Base-by-base conservation (phyloP, 2,113 vertebrate species). In the Micromys minutus region DNA sequence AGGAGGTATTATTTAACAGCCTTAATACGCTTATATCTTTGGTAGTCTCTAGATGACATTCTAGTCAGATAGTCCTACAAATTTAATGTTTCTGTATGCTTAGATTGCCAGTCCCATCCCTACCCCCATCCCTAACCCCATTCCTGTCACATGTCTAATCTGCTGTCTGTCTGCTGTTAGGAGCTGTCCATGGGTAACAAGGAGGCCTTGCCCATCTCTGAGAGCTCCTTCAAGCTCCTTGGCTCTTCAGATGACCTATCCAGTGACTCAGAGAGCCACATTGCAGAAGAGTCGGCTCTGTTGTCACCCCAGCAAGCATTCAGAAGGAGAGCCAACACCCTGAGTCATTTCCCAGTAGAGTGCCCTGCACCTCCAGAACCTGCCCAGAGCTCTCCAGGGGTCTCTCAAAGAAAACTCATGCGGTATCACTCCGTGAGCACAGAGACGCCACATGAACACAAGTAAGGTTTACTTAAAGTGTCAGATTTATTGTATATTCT, bases 391-490 rank as follows among this genome's bases (percentile, higher is more conserved):
- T 98, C 98, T 0, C 98, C 98, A 0, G 97, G 98, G n/a, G 94
- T 98, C 96, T 97, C 98, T 21, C 99, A 99, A 80, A 99, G 99
- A 96, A 99, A 99, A 96, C 99, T 99, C 74, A 98, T 99, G 98
- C 99, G 99, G 97, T 99, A 99, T 98, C 99, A 99, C 99, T 99
- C 99, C 3, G 99, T 99, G 98, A 99, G 99, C 99, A 99, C 99
- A 69, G 99, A 99, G 98, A 99, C 98, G 11, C 99, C 99, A 92
- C 99, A 99, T 80, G 98, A 99, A 95, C 99, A 97, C 47, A 97
- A 94, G 97, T 97, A 96, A 97, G 97, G 93, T 61, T 92, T 81
- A 45, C 75, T 96, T 75, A 86, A 69, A 57, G 42, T 15, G 6
- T 75, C 3, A 69, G 6, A 36, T 34, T 26, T 74, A 52, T 79